phyloP scores from a whole-genome alignment of 2,888 invertebrate species.

The Nomada lathburiana region DNA sequence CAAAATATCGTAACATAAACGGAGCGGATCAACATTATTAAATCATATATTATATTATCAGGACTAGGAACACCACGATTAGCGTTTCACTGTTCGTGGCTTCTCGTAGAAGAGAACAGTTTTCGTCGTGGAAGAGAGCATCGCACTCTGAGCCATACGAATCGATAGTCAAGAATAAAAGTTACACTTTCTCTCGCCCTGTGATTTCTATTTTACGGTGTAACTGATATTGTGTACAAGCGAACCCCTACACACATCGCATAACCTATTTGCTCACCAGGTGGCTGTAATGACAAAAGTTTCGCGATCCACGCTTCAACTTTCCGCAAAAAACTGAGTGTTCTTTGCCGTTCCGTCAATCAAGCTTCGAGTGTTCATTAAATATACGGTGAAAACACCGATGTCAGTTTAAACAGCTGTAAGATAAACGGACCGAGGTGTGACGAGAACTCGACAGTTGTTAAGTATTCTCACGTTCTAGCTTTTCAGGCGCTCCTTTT shows the following conservation, averaged over 20 bases:
- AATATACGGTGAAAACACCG: constrained; percentile 18
- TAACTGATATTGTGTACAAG: constrained; percentile 50
- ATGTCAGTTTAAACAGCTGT: constrained; percentile 24
- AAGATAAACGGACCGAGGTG: background rate
- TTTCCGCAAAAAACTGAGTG: constrained; percentile 28
- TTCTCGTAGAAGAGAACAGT: background rate
- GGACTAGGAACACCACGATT: background rate
- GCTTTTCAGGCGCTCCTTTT: background rate
- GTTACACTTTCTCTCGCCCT: background rate
- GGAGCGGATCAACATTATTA: no score
- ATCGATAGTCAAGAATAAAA: constrained; percentile 27
- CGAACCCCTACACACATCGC: constrained; percentile 13
- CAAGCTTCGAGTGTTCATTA: constrained; percentile 48
- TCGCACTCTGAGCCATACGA: background rate
- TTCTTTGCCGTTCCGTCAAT: constrained; percentile 13
- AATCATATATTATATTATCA: background rate
- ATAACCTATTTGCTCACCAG: constrained; percentile 21
- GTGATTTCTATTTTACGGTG: constrained; percentile 1
- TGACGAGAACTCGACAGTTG: constrained; percentile 4
- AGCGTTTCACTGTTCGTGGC: background rate
- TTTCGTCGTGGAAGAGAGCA: background rate
- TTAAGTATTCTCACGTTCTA: constrained; percentile 5
- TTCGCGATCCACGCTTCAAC: constrained; percentile 34
- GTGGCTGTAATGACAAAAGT: constrained; percentile 58
- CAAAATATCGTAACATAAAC: no score